Base-by-base conservation (phyloP, 1,140 invertebrate species). In the Coptotermes formosanus region DNA sequence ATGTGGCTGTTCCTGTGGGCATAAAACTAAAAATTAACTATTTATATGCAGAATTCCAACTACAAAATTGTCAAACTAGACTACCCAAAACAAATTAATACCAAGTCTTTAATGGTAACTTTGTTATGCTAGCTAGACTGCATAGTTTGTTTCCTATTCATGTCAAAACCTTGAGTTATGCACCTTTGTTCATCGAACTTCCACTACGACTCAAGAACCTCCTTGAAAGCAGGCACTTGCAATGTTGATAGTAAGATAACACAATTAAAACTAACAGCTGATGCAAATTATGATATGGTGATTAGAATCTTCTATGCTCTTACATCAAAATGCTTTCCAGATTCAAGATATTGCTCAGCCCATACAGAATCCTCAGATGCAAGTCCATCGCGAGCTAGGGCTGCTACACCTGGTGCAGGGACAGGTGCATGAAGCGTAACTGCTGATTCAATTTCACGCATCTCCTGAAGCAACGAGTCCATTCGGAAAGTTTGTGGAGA, bases 401-500 rank as follows among this genome's bases (percentile, higher is more conserved):
- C 91, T 44, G 92, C 92, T 82, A 93, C 92, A 21, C 91, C 91
- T 83, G 93, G 92, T 55, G 91, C 92, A 89, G 90, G 90, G 82
- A 91, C 89, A 48, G 91, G 91, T 75, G 91, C 90, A 87, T 92
- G 89, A 82, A 90, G 89, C 45, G 85, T 86, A 82, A 87, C 82
- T 55, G 87, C 87, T 23, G 88, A 87, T 88, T 93, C 93, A 69
- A 93, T 91, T 85, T 93, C 91, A 85, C 92, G 89, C 93, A 94
- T 93, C 88, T 94, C 93, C 88, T 92, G 91, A 16, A 94, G 88
- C 12, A 94, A 89, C 52, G 90, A 90, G 43, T 92, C 92, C 93
- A 94, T 94, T 85, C 92, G 89, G 90, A 97, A 97, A 4, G 95
- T 96, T 90, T 97, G 96, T 7, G 96, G 96, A 87, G 92, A 88